These are phyloP conservation scores for Folsomia manolachei DNA, from an alignment of 2,888 invertebrate species.

Conservation along the genomic window DNA sequence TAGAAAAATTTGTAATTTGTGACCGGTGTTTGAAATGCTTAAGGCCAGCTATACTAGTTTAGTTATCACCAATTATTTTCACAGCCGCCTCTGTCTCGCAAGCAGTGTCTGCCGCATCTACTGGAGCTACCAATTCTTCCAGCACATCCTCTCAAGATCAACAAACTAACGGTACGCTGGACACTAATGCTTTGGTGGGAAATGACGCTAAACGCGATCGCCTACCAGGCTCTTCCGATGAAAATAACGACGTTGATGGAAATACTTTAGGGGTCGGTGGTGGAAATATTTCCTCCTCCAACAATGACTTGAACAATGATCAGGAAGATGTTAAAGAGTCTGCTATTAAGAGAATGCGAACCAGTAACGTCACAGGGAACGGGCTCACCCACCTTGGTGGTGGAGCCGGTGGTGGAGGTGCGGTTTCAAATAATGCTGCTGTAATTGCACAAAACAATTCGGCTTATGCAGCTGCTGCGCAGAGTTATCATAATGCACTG, in stretches of 20 bases:
- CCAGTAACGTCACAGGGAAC: slow-evolving; percentile 14
- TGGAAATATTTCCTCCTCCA: too few species aligned
- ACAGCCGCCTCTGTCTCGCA: slow-evolving; percentile 50
- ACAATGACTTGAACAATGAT: slow-evolving; percentile 23
- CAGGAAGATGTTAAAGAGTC: slow-evolving; percentile 48
- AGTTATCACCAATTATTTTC: slow-evolving; percentile 51
- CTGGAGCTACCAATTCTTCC: slow-evolving; percentile 17
- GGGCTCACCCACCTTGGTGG: slow-evolving; percentile 14
- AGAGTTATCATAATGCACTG: slow-evolving; percentile 56
- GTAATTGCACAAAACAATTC: slow-evolving; percentile 48
- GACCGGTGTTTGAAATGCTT: slow-evolving; percentile 43
- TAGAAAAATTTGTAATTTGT: slow-evolving; percentile 31
- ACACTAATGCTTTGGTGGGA: slow-evolving; percentile 37
- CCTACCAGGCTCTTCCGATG: slow-evolving; percentile 24
- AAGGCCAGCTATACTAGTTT: slow-evolving; percentile 48
- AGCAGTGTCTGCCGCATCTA: slow-evolving; percentile 28
- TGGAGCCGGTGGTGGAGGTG: slow-evolving; percentile 11
- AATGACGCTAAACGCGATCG: slow-evolving; percentile 38
- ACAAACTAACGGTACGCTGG: slow-evolving; percentile 46
- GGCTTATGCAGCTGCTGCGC: slow-evolving; percentile 50
- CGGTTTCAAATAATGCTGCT: slow-evolving; percentile 26
- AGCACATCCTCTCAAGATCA: slow-evolving; percentile 34
- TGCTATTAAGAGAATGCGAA: slow-evolving; percentile 47
- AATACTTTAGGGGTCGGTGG: slow-evolving; percentile 38
- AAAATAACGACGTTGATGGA: slow-evolving; percentile 41